A percentile compares a stretch with the other conserved stretches of the same genome.
These are phyloP conservation scores for Montipora capitata DNA, from an alignment of 92 coral and sea anemone genomes.

Conservation along the genomic window DNA sequence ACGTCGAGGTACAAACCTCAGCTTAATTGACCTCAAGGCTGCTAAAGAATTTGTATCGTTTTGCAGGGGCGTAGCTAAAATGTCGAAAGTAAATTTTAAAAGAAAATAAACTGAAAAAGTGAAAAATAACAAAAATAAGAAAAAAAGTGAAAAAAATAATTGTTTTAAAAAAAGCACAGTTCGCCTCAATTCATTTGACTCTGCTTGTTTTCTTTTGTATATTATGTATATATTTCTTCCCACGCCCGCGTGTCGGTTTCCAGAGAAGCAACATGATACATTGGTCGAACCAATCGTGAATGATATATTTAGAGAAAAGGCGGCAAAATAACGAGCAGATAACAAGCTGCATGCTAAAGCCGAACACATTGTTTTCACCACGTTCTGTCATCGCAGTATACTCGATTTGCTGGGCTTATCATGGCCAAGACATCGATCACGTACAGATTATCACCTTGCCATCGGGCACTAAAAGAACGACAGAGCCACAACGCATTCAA, in stretches of 20 bases:
- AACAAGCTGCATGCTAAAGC: conserved; percentile 5
- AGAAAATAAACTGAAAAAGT: too few relatives aligned
- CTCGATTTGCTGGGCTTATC: neutral
- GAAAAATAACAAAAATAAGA: neutral
- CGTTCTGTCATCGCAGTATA: conserved; percentile 5
- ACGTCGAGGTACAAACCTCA: too few relatives aligned
- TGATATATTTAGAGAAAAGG: conserved; percentile 21
- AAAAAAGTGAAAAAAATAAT: neutral
- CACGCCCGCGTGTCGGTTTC: conserved; percentile 15
- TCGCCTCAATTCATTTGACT: conserved; percentile 23
- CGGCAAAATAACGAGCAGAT: conserved; percentile 2
- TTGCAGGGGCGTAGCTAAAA: conserved; percentile 26
- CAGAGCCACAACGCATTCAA: too few relatives aligned
- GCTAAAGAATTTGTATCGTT: neutral
- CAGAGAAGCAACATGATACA: conserved; percentile 11
- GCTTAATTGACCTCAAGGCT: too few relatives aligned
- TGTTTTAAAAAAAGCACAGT: neutral
- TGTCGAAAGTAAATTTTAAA: neutral
- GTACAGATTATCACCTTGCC: too few relatives aligned
- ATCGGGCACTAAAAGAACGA: too few relatives aligned
- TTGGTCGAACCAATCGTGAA: conserved; percentile 22
- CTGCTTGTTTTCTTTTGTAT: conserved; percentile 7
- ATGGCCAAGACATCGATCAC: too few relatives aligned
- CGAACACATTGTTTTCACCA: neutral
- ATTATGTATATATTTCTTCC: conserved; percentile 1